These are phyloP conservation scores for Subacronicta megacephala DNA, from an alignment of 2,888 invertebrate species.

Conservation along the genomic window DNA sequence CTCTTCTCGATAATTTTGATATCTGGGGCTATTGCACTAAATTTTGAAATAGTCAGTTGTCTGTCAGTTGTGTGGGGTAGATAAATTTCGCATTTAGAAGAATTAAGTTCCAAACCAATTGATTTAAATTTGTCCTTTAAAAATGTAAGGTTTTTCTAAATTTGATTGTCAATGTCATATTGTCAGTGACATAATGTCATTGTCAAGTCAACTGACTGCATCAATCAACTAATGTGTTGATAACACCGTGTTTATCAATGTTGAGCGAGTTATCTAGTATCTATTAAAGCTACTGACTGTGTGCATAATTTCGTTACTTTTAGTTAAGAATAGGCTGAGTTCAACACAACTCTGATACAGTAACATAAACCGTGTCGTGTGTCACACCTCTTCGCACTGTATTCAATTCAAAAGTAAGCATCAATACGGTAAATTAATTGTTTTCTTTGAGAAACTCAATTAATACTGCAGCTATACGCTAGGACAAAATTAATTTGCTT, in stretches of 20 bases:
- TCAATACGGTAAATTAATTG: conserved; percentile 10
- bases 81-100: too few species aligned
- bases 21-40: too few species aligned
- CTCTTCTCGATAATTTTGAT: too few species aligned
- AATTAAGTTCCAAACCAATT: too few species aligned
- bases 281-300: conserved; percentile 11
- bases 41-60: too few species aligned
- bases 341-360: background rate
- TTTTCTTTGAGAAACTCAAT: conserved; percentile 18
- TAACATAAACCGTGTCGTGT: background rate
- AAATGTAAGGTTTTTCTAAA: too few species aligned
- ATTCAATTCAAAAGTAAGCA: conserved; percentile 7
- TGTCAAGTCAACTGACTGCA: too few species aligned
- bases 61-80: too few species aligned
- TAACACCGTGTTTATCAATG: conserved; percentile 26
- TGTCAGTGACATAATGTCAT: too few species aligned
- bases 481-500: conserved; percentile 38
- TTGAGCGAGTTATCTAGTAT: conserved; percentile 2
- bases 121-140: too few species aligned
- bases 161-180: too few species aligned
- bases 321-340: background rate
- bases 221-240: too few species aligned
- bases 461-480: conserved; percentile 23
- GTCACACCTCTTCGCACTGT: background rate
- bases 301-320: conserved; percentile 8